Evolutionary conservation across 2,888 invertebrate species (phyloP).

Genomic region (Tridacna gigas): DNA sequence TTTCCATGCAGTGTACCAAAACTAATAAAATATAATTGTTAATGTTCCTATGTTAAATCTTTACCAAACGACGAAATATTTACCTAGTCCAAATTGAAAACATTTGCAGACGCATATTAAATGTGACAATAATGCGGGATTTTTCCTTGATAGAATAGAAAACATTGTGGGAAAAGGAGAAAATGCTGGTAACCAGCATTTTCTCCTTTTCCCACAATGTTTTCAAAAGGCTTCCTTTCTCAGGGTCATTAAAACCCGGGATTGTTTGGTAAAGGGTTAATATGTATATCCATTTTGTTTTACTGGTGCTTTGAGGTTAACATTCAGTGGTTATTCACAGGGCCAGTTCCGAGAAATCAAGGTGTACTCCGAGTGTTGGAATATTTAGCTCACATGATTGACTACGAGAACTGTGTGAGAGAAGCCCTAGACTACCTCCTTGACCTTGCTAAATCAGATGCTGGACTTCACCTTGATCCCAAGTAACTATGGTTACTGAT

Average conservation of each 20-base stretch:
- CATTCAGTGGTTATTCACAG: slow-evolving; percentile 42
- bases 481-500: slow-evolving; percentile 30
- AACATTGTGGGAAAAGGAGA: neutral
- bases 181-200: neutral
- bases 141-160: neutral
- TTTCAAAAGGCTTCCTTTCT: neutral
- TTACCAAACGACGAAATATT: no score
- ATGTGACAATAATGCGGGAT: no score
- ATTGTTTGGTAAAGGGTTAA: neutral
- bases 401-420: slow-evolving; percentile 77
- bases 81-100: no score
- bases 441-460: slow-evolving; percentile 72
- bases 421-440: slow-evolving; percentile 77
- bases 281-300: neutral
- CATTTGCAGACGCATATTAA: no score
- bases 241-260: neutral
- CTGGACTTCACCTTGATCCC: slow-evolving; percentile 69
- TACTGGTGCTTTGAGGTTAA: neutral
- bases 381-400: slow-evolving; percentile 77
- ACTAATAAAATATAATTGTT: no score
- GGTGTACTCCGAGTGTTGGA: slow-evolving; percentile 75
- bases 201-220: neutral
- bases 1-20: no score
- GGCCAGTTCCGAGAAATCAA: slow-evolving; percentile 73
- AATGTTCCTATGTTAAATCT: no score